Percentiles rank a stretch among this genome's conserved stretches.
Conservation (phyloP, 1,140 invertebrate genomes). For the Hermatobates lingyangjiaoensis region DNA sequence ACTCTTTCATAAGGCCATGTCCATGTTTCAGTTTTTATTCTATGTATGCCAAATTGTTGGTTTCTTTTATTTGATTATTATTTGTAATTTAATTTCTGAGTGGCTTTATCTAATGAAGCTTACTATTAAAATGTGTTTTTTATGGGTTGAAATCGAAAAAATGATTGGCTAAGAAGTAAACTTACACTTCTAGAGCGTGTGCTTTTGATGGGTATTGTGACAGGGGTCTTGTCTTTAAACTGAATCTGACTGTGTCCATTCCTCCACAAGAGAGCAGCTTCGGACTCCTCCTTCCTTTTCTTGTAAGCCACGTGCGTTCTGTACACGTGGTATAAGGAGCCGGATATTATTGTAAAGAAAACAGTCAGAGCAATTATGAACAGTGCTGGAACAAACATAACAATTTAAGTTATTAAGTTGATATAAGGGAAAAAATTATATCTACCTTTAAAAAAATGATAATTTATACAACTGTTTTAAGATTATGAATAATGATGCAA, state of each 20-base stretch:
- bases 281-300: conserved; percentile 41
- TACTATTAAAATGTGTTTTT: too few relatives aligned
- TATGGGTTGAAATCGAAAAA: too few relatives aligned
- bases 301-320: conserved; percentile 29
- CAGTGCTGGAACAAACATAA: conserved; percentile 18
- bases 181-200: conserved; percentile 14
- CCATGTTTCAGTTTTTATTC: not conserved
- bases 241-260: conserved; percentile 6
- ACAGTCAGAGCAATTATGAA: conserved; percentile 21
- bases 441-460: too few relatives aligned
- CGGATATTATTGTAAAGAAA: conserved; percentile 20
- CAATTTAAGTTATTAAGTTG: too few relatives aligned
- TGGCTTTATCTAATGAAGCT: not conserved
- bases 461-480: too few relatives aligned
- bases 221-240: conserved; percentile 4
- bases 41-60: not conserved
- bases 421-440: too few relatives aligned
- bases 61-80: not conserved
- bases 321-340: conserved; percentile 22
- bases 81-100: not conserved
- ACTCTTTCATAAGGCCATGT: not conserved
- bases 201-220: conserved; percentile 7
- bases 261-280: conserved; percentile 29
- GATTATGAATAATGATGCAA: too few relatives aligned
- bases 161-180: too few relatives aligned